A percentile compares a stretch with the other conserved stretches of the same genome.
These are phyloP conservation scores for Dicentrarchus labrax DNA, from an alignment of 2,113 vertebrate species.

Conservation along the genomic window DNA sequence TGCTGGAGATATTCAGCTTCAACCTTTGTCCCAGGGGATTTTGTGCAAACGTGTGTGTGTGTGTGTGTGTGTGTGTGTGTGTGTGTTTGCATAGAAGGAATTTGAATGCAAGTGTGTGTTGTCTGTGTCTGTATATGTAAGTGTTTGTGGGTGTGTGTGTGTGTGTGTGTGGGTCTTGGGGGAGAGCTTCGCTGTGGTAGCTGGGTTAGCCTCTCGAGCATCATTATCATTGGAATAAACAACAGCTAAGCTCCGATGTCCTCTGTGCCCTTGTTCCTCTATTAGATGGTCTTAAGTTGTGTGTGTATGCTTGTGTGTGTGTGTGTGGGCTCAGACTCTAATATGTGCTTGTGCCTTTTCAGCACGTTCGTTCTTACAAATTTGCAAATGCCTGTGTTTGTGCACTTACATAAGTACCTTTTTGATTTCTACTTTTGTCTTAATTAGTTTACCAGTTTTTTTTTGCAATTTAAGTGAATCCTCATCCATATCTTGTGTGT, in stretches of 20 bases:
- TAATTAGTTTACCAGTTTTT: conserved; percentile 23
- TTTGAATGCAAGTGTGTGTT: conserved; percentile 46
- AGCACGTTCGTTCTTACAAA: not conserved
- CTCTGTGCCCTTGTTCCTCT: conserved; percentile 71
- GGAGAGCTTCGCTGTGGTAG: conserved; percentile 45
- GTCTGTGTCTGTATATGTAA: conserved; percentile 10
- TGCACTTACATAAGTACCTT: not conserved
- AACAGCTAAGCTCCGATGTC: conserved; percentile 74
- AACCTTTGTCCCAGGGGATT: conserved; percentile 29
- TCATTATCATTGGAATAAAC: conserved; percentile 78
- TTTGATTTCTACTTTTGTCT: conserved; percentile 35
- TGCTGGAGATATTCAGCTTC: conserved; percentile 22
- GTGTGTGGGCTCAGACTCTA: not conserved
- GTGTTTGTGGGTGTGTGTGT: not conserved
- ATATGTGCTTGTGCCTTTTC: conserved; percentile 10
- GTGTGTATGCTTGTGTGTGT: conserved; percentile 26
- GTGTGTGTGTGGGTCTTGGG: conserved; percentile 45
- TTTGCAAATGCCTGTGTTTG: conserved; percentile 12
- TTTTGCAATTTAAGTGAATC: conserved; percentile 6
- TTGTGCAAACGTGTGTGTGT: not conserved
- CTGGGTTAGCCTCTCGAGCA: conserved; percentile 62
- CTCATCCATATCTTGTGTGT: conserved; percentile 37
- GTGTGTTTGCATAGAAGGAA: conserved; percentile 49
- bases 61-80: conserved; percentile 14
- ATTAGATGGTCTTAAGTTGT: conserved; percentile 63